phyloP scores from a whole-genome alignment of 1,140 invertebrate genomes.

The Scaptomyza pallida region DNA sequence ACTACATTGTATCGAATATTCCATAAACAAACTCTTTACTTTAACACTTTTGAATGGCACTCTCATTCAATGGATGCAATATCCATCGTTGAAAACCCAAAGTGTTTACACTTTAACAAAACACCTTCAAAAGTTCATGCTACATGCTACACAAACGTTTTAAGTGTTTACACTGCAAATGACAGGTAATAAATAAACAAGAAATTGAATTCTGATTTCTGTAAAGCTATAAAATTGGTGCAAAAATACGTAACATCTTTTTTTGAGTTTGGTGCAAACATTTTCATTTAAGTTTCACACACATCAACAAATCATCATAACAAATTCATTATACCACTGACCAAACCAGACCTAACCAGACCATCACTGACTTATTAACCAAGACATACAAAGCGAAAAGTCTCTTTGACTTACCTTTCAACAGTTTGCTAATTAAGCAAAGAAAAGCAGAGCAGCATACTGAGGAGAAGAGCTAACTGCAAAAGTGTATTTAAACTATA shows the following conservation, averaged over 20 bases:
- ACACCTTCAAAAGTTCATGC: neutral
- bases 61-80: neutral
- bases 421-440: conserved; percentile 48
- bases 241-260: neutral
- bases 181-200: neutral
- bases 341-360: no score
- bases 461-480: conserved; percentile 16
- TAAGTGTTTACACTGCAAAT: neutral
- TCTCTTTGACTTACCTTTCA: neutral
- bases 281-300: neutral
- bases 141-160: neutral
- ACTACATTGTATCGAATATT: no score
- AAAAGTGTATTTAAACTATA: conserved; percentile 27
- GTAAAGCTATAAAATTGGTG: no score
- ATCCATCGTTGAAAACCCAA: neutral
- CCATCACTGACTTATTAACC: no score
- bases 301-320: no score
- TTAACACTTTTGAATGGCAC: no score
- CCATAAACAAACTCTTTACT: no score
- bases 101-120: neutral
- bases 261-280: neutral
- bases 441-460: neutral
- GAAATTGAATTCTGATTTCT: neutral
- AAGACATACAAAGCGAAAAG: conserved; percentile 6
- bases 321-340: neutral